Conservation (phyloP, 2,113 vertebrate species). For the Asarcornis scutulata region DNA sequence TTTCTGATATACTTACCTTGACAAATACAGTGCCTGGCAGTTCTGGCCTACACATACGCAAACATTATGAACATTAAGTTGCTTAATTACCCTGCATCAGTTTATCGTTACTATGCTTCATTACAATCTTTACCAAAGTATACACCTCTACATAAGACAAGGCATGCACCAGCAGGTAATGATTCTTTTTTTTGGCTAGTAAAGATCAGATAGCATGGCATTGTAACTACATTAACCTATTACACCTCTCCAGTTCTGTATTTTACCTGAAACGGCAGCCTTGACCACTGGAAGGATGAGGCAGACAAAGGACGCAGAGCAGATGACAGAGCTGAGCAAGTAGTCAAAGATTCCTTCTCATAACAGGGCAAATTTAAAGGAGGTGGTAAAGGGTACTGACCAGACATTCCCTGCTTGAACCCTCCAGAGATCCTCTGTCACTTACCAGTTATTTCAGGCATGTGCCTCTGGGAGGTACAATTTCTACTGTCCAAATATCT, state of each 20-base stretch:
- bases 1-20: neutral
- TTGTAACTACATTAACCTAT: neutral
- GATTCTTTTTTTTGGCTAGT: neutral
- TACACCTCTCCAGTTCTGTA: neutral
- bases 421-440: neutral
- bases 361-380: neutral
- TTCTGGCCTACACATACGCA: rapidly evolving
- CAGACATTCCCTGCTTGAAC: neutral
- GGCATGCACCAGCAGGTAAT: neutral
- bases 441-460: neutral
- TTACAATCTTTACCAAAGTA: neutral
- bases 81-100: neutral
- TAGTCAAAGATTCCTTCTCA: neutral
- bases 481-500: neutral
- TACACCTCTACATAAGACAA: neutral
- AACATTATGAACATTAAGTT: neutral
- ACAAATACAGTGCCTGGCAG: neutral
- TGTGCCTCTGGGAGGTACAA: neutral
- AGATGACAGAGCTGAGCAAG: neutral
- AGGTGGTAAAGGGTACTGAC: neutral
- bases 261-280: neutral
- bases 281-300: neutral
- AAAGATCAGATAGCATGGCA: neutral
- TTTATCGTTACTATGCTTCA: neutral
- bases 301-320: neutral